Conservation (phyloP, 2,888 invertebrate genomes). For the Cephonodes hylas region DNA sequence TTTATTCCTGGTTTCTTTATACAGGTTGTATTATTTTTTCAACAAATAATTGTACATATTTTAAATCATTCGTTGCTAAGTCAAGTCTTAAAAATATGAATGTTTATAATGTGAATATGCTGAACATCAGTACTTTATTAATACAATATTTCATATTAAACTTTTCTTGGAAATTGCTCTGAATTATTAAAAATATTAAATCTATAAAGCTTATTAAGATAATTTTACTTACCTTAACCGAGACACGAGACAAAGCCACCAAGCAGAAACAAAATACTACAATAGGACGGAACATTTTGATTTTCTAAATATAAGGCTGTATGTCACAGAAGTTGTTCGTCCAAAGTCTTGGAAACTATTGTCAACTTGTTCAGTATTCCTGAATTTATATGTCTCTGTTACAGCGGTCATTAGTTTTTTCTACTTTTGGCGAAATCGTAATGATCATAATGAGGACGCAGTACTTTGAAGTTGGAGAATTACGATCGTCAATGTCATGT, state of each 20-base stretch:
- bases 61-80: too few relatives aligned
- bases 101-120: too few relatives aligned
- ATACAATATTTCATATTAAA: too few relatives aligned
- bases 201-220: not conserved
- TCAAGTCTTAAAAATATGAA: too few relatives aligned
- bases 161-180: too few relatives aligned
- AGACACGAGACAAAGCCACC: conserved; percentile 39
- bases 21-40: not conserved
- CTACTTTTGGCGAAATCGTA: not conserved
- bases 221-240: conserved; percentile 40
- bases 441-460: conserved; percentile 1
- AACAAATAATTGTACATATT: not conserved
- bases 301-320: conserved; percentile 8
- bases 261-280: conserved; percentile 36
- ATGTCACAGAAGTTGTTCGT: conserved; percentile 9
- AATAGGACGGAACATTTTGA: conserved; percentile 43
- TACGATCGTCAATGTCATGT: conserved; percentile 6
- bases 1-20: not conserved
- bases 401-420: conserved; percentile 20
- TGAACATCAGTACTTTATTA: too few relatives aligned
- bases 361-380: conserved; percentile 18
- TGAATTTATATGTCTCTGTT: conserved; percentile 32
- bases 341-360: conserved; percentile 21
- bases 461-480: conserved; percentile 8
- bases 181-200: not conserved